Evolutionary conservation across 2,797 vertebrate genomes (phyloP), one percentile per base, ranked within the genome.

Genomic region (Mormyrops attenuatus): DNA sequence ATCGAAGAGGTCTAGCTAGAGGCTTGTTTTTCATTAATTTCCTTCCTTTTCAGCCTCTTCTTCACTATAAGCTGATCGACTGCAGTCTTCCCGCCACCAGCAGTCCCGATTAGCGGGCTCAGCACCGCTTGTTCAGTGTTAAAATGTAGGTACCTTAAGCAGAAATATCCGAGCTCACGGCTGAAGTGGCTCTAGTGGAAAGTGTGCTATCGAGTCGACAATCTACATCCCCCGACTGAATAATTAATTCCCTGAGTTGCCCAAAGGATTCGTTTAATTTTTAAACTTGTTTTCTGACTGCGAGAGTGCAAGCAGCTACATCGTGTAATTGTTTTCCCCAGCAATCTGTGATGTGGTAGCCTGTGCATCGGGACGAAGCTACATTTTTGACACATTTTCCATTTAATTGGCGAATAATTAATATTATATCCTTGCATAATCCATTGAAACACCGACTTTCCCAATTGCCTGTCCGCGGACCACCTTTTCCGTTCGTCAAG

Each of bases 141-240:
- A 52, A 20, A 86, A 52, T 55, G 47, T 55, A 9, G 22, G 49
- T 49, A 53, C 22, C 93, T 94, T 94, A 93, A 93, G 94, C 91
- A 89, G 92, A 94, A 89, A 92, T 93, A 92, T 92, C 92, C 90
- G 91, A 92, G 93, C 92, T 90, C 66, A 50, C 20, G 38, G 89
- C 22, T 52, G 38, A 53, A 69, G 85, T 73, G 57, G n/a, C 82
- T 85, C 47, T 52, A 55, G 50, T 69, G 47, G 50, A 80, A 82
- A 53, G 52, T 55, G 49, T 55, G 66, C 50, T 26, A 22, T 52
- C 30, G 88, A 87, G 55, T 84, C 20, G 52, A 52, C 73, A n/a
- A 26, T 84, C 26, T 49, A 60, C 88, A 66, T 85, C 53, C 22
- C 73, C 44, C 22, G 7, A 77, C 63, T 77, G 11, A 87, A 52